Base-by-base conservation (phyloP, 2,888 invertebrate genomes). In the Salpingus planirostris region DNA sequence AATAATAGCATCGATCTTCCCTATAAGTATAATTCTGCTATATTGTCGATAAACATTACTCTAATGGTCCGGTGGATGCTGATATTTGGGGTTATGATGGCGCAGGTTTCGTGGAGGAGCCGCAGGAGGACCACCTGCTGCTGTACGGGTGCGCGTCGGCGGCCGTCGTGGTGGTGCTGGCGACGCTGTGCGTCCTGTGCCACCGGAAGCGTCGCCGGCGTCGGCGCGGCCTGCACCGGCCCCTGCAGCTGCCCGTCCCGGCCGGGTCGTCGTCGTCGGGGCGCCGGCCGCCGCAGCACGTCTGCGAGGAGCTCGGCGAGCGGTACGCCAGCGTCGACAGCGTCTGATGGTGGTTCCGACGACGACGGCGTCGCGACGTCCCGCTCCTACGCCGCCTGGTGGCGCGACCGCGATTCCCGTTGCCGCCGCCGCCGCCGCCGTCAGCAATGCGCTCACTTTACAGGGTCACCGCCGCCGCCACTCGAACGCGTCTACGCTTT, bases 241-340 rank as follows among this genome's bases (percentile, higher is more conserved):
- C 55, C 46, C 56, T 54, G 49, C 54, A 61, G 55, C 49, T 61
- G 43, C 58, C 59, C 49, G 53, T 58, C 47, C 57, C 59, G 30
- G 52, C 64, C 53, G 53, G 52, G 42, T 51, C 57, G 41, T n/a
- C n/a, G n/a, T n/a, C n/a, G n/a, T 51, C 57, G 46, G 54, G 60
- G 47, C 49, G 62, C 48, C 57, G 60, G 46, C 57, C 60, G 44
- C 55, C 65, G 46, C 67, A 66, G 44, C 70, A 70, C 51, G 68
- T 70, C 40, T 71, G 71, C 59, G 71, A 71, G 54, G 70, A 70
- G 44, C 59, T 71, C 23, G 72, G 71, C 47, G 71, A 71, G 51
- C 65, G 72, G 33, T 71, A 69, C 54, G 70, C 70, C 40, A 68
- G 67, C 54, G 70, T 70, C 44, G 70, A 71, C 60, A 70, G 70